Evolutionary conservation across 2,888 invertebrate genomes (phyloP), one percentile per base, ranked within the genome.

Genomic region (Agrenia bidenticulata): DNA sequence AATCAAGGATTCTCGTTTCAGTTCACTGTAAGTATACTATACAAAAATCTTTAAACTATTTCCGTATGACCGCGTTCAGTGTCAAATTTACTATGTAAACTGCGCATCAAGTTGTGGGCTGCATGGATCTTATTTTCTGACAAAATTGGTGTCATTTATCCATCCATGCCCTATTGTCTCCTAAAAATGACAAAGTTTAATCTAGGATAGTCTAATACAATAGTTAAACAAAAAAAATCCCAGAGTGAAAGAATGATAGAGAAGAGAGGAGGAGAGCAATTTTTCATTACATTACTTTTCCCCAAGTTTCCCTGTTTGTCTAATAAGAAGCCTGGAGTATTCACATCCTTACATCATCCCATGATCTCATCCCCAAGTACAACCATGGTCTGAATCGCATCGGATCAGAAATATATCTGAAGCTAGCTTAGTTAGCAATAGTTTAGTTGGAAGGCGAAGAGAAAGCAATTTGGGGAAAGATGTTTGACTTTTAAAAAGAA

Each of bases 401-500:
- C 32, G 4, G 5, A 32, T 32, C 32, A 32, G 11, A 32, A 32
- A 32, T 32, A 4, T 32, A 32, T 11, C 5, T 32, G 32, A 7
- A n/a, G n/a, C n/a, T n/a, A n/a, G n/a, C n/a, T n/a, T n/a, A n/a
- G n/a, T n/a, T n/a, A n/a, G n/a, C n/a, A n/a, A n/a, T n/a, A n/a
- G n/a, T n/a, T n/a, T n/a, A n/a, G n/a, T n/a, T n/a, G 23, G 63
- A 26, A 37, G 63, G 60, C 21, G 37, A 32, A 42, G 42, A 50
- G 32, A 61, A 65, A 66, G 61, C 65, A 66, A 66, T 66, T 66
- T 61, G 49, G 60, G 41, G 59, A 57, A 63, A 57, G 58, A 51
- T 67, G 61, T 67, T 67, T 67, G 67, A 64, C 57, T 64, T 67
- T 64, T 64, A 61, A 64, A 64, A 64, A 67, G 64, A 67, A 62